Conservation (phyloP, 2,888 invertebrate species). For the Tinea semifulvella region DNA sequence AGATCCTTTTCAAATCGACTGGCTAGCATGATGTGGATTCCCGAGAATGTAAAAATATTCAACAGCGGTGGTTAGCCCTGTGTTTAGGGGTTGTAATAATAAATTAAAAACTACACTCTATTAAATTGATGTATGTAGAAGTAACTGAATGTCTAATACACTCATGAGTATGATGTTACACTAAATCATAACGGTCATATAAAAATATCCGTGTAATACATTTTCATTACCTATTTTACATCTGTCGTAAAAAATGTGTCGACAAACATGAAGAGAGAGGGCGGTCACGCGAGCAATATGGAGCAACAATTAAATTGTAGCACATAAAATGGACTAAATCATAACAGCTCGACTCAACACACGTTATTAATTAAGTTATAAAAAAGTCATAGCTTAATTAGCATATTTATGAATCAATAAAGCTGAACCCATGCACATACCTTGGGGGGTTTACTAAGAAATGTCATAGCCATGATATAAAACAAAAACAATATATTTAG, state of each 20-base stretch:
- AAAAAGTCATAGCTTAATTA: conserved; percentile 61
- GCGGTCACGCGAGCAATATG: conserved; percentile 43
- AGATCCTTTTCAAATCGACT: no score
- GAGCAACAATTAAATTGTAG: conserved; percentile 55
- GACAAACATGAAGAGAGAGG: conserved; percentile 28
- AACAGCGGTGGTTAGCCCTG: no score
- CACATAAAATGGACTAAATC: conserved; percentile 57
- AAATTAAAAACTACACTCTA: conserved; percentile 5
- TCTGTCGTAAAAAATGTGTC: conserved; percentile 55
- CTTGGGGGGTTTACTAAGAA: no score
- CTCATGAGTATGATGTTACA: not conserved
- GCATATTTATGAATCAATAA: conserved; percentile 56
- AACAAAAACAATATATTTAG: no score
- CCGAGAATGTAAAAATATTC: no score
- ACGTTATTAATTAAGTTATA: conserved; percentile 65
- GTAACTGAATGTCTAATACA: conserved; percentile 11
- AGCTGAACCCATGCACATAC: not conserved
- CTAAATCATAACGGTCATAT: conserved; percentile 13
- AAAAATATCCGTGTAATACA: conserved; percentile 19
- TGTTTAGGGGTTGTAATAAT: no score
- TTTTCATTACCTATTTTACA: conserved; percentile 54
- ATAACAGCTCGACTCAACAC: conserved; percentile 32
- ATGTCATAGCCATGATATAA: no score
- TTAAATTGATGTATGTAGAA: conserved; percentile 8
- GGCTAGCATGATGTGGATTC: no score